Evolutionary conservation across 2,797 vertebrate species (phyloP).

Genomic region (Microcaecilia unicolor): DNA sequence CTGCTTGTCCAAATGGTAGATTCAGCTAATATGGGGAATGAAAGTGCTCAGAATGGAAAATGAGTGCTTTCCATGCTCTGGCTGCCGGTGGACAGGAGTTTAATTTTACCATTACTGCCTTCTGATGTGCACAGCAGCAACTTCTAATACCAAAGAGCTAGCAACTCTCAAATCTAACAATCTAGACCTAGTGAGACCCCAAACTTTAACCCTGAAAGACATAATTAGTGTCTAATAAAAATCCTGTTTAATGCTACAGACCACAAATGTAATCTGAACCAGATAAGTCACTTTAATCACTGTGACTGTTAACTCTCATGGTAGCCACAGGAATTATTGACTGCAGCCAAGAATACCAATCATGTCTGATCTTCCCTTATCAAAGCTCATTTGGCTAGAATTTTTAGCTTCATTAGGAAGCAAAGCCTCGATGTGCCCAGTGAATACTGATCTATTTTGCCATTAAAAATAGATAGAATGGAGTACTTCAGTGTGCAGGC

Average conservation of each 20-base stretch:
- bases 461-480: no score
- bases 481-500: no score
- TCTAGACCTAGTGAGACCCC: no score
- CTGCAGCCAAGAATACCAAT: background rate
- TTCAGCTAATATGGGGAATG: no score
- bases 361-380: background rate
- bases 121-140: no score
- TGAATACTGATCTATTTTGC: slow-evolving; percentile 1
- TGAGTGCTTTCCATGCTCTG: no score
- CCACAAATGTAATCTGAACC: background rate
- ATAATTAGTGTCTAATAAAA: background rate
- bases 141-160: no score
- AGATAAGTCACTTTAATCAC: background rate
- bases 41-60: no score
- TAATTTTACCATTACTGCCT: no score
- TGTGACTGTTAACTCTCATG: background rate
- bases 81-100: no score
- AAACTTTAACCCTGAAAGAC: background rate
- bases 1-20: no score
- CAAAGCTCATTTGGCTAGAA: background rate
- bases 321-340: background rate
- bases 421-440: background rate
- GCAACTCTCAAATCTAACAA: no score
- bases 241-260: background rate
- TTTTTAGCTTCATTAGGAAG: slow-evolving; percentile 2